These are phyloP conservation scores for Stenolophus ochropezus DNA, from an alignment of 2,888 invertebrate genomes.

Conservation along the genomic window DNA sequence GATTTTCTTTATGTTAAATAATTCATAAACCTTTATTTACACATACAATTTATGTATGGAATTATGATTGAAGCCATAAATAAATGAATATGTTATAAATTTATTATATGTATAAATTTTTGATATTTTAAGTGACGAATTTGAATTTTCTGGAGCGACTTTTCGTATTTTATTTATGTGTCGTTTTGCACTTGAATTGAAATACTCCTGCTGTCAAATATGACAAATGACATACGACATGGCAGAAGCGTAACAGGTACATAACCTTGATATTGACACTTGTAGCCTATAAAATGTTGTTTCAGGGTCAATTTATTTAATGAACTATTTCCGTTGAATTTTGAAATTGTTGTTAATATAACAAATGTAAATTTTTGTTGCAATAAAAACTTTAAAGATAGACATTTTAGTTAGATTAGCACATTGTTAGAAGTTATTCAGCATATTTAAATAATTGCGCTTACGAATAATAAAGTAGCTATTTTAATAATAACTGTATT, in stretches of 20 bases:
- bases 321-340: neutral
- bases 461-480: neutral
- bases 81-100: too few relatives aligned
- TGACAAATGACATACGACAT: neutral
- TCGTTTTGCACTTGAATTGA: too few relatives aligned
- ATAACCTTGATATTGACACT: conserved; percentile 54
- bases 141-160: too few relatives aligned
- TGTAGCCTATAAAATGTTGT: conserved; percentile 51
- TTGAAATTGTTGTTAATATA: neutral
- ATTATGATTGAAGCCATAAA: too few relatives aligned
- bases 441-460: neutral
- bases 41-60: too few relatives aligned
- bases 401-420: neutral
- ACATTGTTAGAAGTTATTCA: neutral
- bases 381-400: neutral
- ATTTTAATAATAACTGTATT: neutral
- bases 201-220: too few relatives aligned
- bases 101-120: too few relatives aligned
- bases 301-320: conserved; percentile 23
- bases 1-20: too few relatives aligned
- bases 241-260: neutral
- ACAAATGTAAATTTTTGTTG: too few relatives aligned
- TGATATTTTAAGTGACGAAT: too few relatives aligned
- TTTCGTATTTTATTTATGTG: too few relatives aligned
- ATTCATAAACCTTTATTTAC: too few relatives aligned